Conservation (phyloP, 2,113 vertebrate species). For the Myxocyprinus asiaticus region DNA sequence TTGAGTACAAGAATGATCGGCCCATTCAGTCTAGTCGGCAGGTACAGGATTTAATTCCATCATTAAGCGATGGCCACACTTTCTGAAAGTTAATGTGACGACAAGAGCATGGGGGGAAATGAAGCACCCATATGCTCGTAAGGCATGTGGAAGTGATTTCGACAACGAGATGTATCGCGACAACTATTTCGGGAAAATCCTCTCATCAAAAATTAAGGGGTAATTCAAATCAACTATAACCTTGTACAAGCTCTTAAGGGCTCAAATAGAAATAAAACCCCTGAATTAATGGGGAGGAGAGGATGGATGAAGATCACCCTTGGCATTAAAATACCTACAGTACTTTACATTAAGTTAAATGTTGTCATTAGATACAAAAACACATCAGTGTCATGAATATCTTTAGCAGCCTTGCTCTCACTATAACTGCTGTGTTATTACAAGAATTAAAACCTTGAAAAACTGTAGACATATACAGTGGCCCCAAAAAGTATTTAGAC, state of each 20-base stretch:
- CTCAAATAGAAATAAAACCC: background rate
- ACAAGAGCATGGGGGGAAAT: slow-evolving; percentile 39
- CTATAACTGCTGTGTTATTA: slow-evolving; percentile 32
- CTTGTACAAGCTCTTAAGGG: background rate
- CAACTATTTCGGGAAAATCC: slow-evolving; percentile 19
- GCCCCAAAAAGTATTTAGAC: too few relatives aligned
- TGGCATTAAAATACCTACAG: too few relatives aligned
- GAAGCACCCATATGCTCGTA: slow-evolving; percentile 34
- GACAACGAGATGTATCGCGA: slow-evolving; percentile 26
- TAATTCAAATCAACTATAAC: slow-evolving; percentile 20
- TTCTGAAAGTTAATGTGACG: slow-evolving; percentile 41
- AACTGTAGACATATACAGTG: slow-evolving; percentile 41
- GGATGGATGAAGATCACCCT: background rate
- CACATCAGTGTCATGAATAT: too few relatives aligned
- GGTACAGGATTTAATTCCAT: slow-evolving; percentile 61
- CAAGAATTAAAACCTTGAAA: slow-evolving; percentile 41
- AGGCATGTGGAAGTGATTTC: slow-evolving; percentile 24
- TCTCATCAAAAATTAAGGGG: slow-evolving; percentile 26
- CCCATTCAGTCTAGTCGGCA: slow-evolving; percentile 56
- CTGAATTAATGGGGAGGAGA: background rate
- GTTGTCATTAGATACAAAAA: too few relatives aligned
- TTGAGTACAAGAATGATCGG: slow-evolving; percentile 35
- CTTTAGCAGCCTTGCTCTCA: too few relatives aligned
- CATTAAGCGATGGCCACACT: slow-evolving; percentile 51
- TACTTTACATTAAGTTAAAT: too few relatives aligned